Conservation (phyloP, 2,797 vertebrate species). For the Cygnus olor region DNA sequence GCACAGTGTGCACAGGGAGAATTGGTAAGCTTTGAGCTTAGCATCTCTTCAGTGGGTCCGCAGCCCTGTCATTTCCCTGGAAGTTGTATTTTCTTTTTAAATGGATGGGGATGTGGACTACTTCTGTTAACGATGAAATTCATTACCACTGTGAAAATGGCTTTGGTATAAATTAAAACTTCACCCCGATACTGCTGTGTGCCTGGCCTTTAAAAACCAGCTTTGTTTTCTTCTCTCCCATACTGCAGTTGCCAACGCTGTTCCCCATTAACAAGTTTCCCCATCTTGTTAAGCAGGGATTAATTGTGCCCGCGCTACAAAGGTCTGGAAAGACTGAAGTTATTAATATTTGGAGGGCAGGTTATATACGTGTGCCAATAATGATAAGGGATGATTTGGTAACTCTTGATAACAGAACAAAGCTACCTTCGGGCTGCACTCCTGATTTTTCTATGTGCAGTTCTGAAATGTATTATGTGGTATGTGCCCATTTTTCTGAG, state of each 20-base stretch:
- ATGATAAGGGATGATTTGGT: constrained; percentile 6
- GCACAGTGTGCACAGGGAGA: neutral
- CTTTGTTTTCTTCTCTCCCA: neutral
- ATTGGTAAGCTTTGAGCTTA: neutral
- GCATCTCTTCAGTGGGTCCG: neutral
- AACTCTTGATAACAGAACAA: neutral
- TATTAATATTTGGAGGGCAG: neutral
- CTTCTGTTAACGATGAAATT: neutral
- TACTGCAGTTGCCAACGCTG: neutral
- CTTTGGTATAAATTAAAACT: neutral
- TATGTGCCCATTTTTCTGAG: constrained; percentile 11
- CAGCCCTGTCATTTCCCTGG: neutral
- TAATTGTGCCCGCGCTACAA: neutral
- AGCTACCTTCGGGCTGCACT: neutral
- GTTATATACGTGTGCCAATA: neutral
- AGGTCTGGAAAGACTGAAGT: neutral
- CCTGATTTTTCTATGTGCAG: neutral
- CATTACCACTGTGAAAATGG: neutral
- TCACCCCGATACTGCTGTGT: neutral
- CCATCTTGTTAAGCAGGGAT: neutral
- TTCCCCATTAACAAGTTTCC: neutral
- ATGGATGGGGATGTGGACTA: neutral
- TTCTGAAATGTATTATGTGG: constrained; percentile 3
- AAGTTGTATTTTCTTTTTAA: neutral
- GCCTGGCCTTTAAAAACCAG: neutral